phyloP scores from a whole-genome alignment of 2,113 vertebrate species.

The Dunckerocampus dactyliophorus region DNA sequence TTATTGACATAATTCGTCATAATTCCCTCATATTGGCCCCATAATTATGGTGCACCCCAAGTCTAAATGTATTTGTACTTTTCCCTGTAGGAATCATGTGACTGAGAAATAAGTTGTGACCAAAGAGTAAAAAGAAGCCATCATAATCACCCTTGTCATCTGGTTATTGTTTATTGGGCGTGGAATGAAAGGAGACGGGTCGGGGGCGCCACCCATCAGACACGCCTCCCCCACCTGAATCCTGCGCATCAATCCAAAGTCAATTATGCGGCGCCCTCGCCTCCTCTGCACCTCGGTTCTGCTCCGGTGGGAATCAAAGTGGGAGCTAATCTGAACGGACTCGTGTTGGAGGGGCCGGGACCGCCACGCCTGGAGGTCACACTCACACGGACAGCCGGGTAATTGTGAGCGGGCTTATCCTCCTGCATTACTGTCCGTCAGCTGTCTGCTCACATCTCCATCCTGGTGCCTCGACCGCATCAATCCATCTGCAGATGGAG shows the following conservation, averaged over 20 bases:
- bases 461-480: conserved; percentile 6
- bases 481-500: neutral
- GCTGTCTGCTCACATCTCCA: conserved; percentile 35
- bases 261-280: conserved; percentile 41
- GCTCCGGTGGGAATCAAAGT: conserved; percentile 41
- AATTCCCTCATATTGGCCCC: too few species aligned
- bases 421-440: conserved; percentile 37
- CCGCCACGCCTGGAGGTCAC: conserved; percentile 32
- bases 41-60: too few species aligned
- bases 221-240: conserved; percentile 39
- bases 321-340: conserved; percentile 46
- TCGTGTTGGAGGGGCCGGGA: conserved; percentile 8
- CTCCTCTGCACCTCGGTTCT: conserved; percentile 29
- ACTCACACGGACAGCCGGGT: conserved; percentile 36
- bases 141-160: conserved; percentile 16
- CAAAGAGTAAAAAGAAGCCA: conserved; percentile 30
- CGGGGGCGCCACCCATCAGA: conserved; percentile 37
- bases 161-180: conserved; percentile 32
- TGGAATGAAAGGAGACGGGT: conserved; percentile 34
- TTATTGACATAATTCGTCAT: too few species aligned
- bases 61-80: too few species aligned
- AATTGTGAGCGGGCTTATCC: conserved; percentile 38
- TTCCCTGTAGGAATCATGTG: too few species aligned
- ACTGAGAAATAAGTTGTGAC: too few species aligned
- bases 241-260: conserved; percentile 35